phyloP scores from a whole-genome alignment of 2,113 vertebrate genomes.

The Antechinus stuartii region DNA sequence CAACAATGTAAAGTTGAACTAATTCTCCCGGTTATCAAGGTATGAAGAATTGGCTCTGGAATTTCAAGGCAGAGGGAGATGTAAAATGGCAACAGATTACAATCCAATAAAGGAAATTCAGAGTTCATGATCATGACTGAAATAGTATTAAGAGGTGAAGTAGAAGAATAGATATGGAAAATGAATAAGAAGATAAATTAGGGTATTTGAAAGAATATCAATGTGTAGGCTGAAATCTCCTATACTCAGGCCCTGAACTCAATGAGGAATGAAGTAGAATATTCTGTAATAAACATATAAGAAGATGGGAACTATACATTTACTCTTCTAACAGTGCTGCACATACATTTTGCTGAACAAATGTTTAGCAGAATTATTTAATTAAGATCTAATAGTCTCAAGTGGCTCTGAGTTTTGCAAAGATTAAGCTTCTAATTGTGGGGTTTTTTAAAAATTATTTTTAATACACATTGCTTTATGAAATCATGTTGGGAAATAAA shows the following conservation, averaged over 20 bases:
- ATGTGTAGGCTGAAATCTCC: background rate
- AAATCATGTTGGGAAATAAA: too few species aligned
- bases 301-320: background rate
- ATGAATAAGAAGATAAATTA: background rate
- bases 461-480: too few species aligned
- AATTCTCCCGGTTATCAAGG: background rate
- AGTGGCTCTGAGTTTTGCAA: background rate
- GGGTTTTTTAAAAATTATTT: background rate
- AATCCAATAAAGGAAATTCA: background rate
- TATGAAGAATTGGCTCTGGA: background rate
- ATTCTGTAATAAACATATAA: background rate
- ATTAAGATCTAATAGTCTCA: background rate
- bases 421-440: background rate
- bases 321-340: background rate
- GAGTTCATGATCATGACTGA: background rate
- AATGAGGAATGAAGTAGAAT: background rate
- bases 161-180: background rate
- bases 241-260: background rate
- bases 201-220: background rate
- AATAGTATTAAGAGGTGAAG: background rate
- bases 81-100: background rate
- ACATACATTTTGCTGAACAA: background rate
- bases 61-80: background rate
- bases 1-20: background rate
- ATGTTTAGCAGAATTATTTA: background rate